These are phyloP conservation scores for Sceloporus tristichus DNA, from an alignment of 2,113 vertebrate species.

Conservation along the genomic window DNA sequence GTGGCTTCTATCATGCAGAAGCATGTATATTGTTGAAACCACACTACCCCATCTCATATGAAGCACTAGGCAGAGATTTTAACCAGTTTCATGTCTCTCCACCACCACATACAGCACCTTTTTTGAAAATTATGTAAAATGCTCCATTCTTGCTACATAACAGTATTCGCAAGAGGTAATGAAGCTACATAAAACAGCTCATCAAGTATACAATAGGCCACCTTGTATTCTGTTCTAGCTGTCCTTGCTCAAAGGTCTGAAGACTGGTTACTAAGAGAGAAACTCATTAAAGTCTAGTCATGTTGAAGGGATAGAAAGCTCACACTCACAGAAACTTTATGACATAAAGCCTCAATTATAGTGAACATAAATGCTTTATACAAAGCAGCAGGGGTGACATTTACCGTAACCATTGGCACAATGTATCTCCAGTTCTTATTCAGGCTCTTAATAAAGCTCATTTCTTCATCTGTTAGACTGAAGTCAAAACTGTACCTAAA, in stretches of 20 bases:
- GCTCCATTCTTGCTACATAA: neutral
- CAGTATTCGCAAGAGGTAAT: neutral
- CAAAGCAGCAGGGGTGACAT: slow-evolving; percentile 45
- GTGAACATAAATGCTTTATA: neutral
- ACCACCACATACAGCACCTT: neutral
- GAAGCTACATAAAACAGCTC: neutral
- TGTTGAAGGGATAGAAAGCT: neutral
- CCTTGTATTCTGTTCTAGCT: neutral
- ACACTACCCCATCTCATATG: neutral
- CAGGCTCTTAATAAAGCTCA: slow-evolving; percentile 83
- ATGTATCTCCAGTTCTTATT: slow-evolving; percentile 95
- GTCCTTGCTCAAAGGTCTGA: neutral
- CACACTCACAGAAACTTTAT: neutral
- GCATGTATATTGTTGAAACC: neutral
- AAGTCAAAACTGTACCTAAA: slow-evolving; percentile 96
- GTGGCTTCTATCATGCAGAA: neutral
- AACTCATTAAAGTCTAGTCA: neutral
- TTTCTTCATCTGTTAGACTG: slow-evolving; percentile 87
- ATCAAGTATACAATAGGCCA: neutral
- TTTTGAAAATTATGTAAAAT: neutral
- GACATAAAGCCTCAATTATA: neutral
- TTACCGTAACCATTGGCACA: slow-evolving; percentile 89
- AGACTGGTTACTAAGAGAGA: neutral
- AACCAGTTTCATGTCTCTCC: no score
- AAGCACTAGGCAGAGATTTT: neutral